Percentiles rank a stretch among this genome's conserved stretches.
These are phyloP conservation scores for Momotus momota DNA, from an alignment of 2,797 vertebrate genomes.

Conservation along the genomic window DNA sequence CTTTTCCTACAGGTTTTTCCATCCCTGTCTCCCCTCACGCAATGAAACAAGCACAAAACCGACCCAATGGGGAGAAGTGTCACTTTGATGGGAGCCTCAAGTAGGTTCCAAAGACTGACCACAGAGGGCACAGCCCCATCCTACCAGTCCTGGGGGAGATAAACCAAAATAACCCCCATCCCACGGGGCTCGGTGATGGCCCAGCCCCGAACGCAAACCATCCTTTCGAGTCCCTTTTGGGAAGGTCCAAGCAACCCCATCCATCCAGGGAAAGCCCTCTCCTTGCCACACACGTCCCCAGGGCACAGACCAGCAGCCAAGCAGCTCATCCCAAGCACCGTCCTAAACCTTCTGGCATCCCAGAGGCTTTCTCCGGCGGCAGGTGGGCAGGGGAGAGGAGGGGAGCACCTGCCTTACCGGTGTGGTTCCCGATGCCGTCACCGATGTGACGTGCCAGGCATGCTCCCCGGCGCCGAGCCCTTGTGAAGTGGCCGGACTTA, in stretches of 20 bases:
- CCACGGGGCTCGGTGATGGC: rapidly evolving
- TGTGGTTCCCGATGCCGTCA: background rate
- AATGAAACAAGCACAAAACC: background rate
- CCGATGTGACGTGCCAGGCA: rapidly evolving
- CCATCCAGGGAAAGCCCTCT: background rate
- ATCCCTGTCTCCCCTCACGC: background rate
- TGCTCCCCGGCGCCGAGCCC: rapidly evolving
- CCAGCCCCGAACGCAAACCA: rapidly evolving
- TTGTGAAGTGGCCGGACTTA: background rate
- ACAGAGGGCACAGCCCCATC: background rate
- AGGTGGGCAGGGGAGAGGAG: background rate
- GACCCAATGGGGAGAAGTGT: background rate
- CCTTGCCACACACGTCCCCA: background rate
- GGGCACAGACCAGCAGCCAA: background rate
- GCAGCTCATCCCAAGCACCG: background rate
- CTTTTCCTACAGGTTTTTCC: slow-evolving; percentile 16
- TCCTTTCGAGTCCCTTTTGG: background rate
- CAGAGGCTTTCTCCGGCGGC: rapidly evolving
- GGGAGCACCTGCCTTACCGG: background rate
- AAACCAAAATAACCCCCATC: background rate
- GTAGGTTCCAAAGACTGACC: background rate
- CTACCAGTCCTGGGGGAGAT: rapidly evolving
- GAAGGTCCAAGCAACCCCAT: background rate
- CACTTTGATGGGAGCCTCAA: background rate
- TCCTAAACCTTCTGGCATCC: background rate